Evolutionary conservation across 2,113 vertebrate genomes (phyloP).

Genomic region (Sus scrofa): DNA sequence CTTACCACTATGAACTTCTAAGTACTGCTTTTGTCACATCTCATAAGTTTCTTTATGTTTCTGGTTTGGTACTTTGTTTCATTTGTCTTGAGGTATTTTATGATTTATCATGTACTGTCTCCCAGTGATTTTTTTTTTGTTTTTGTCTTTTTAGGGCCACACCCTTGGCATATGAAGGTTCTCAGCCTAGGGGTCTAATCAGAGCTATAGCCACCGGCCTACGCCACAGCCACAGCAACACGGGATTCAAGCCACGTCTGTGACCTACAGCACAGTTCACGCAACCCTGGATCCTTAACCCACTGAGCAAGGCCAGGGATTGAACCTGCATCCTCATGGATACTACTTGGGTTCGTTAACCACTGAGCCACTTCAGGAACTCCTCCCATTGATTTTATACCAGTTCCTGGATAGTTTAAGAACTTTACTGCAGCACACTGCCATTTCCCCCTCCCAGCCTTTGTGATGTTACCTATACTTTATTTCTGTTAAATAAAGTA

Average conservation of each 20-base stretch:
- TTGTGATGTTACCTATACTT: fast-evolving
- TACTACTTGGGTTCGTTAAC: too few species aligned
- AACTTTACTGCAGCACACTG: fast-evolving
- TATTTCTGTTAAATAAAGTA: background rate
- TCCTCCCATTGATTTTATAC: background rate
- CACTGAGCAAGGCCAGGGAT: too few species aligned
- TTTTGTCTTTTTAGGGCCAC: background rate
- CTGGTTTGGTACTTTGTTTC: background rate
- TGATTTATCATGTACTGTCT: background rate
- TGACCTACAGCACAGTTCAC: too few species aligned
- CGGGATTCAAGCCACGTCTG: too few species aligned
- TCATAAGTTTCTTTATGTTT: background rate
- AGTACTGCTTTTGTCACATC: background rate
- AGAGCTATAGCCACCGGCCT: too few species aligned
- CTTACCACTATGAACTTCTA: background rate
- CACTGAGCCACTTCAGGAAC: too few species aligned
- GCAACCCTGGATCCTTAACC: too few species aligned
- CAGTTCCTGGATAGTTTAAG: fast-evolving
- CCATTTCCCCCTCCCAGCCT: background rate
- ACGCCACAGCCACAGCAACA: too few species aligned
- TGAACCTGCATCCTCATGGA: too few species aligned
- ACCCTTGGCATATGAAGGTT: too few species aligned
- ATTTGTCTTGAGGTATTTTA: background rate
- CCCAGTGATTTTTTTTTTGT: background rate
- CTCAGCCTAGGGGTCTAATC: too few species aligned